Percentiles rank a stretch among this genome's conserved stretches.
Evolutionary conservation across 2,797 vertebrate species (phyloP).

Genomic region (Sorex maritimensis): DNA sequence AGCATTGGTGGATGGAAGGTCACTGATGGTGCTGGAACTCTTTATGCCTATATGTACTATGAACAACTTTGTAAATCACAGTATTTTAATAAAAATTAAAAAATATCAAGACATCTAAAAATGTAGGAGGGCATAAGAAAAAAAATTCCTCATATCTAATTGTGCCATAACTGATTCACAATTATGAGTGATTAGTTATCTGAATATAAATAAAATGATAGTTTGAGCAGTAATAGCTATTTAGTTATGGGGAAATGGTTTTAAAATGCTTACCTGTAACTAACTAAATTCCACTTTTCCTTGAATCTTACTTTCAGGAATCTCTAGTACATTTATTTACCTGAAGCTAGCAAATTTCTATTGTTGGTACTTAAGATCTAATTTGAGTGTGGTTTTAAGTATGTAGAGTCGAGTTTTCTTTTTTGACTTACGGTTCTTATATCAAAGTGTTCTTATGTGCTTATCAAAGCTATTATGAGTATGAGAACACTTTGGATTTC

Average conservation of each 20-base stretch:
- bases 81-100: neutral
- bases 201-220: neutral
- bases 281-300: neutral
- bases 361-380: neutral
- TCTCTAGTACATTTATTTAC: constrained; percentile 41
- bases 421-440: neutral
- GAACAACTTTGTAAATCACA: neutral
- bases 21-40: no score
- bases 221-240: neutral
- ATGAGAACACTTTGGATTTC: neutral
- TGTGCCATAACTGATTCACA: neutral
- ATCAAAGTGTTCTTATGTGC: neutral
- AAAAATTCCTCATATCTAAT: neutral
- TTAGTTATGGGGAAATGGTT: neutral
- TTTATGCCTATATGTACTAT: no score
- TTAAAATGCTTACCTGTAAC: constrained; percentile 30
- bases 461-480: neutral
- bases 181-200: neutral
- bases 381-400: neutral
- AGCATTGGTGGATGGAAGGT: neutral
- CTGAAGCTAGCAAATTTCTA: neutral
- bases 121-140: neutral
- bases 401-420: neutral
- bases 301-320: neutral
- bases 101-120: no score